Base-by-base conservation (phyloP, 2,888 invertebrate species). In the Autographa gamma region DNA sequence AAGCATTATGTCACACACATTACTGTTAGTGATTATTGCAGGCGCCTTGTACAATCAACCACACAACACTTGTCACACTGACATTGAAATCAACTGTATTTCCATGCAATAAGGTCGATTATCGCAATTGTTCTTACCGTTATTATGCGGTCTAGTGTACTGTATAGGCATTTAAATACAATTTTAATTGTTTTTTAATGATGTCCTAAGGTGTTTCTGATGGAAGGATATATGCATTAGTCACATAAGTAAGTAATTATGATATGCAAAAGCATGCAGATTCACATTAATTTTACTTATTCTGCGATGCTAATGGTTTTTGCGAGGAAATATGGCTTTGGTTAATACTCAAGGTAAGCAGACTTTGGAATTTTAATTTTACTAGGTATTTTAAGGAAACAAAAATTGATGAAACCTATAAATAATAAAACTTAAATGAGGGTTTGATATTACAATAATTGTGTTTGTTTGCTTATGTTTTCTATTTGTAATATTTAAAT, bases 1-100 rank as follows among this genome's bases (percentile, higher is more conserved):
- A 43, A 14, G 38, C 38, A 80, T 77, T 76, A 80, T 71, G 38
- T 68, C 72, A 65, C 65, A 76, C 71, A 25, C 62, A 58, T 71
- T 60, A 41, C 41, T 31, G 43, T 14, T 59, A 16, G 64, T 54
- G 31, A 66, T 63, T 43, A 77, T 60, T 64, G 56, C 25, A 25
- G 54, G 54, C 54, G 54, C 25, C 54, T 48, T 13, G 54, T 25
- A 25, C 54, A 56, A 48, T 48, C 48, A 16, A 48, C 48, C n/a
- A 48, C 48, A 48, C n/a, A 48, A 7, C n/a, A n/a, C 7, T 48
- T 16, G 0, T 16, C 5, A 16, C 14, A 38, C 2, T 56, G 4
- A 59, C 13, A 41, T 41, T 41, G 13, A 41, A 18, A 41, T 11
- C 19, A 6, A 19, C 13, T 32, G 14, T 1, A 19, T 38, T 25